Conservation (phyloP, 2,888 invertebrate genomes). For the Thereva unica region DNA sequence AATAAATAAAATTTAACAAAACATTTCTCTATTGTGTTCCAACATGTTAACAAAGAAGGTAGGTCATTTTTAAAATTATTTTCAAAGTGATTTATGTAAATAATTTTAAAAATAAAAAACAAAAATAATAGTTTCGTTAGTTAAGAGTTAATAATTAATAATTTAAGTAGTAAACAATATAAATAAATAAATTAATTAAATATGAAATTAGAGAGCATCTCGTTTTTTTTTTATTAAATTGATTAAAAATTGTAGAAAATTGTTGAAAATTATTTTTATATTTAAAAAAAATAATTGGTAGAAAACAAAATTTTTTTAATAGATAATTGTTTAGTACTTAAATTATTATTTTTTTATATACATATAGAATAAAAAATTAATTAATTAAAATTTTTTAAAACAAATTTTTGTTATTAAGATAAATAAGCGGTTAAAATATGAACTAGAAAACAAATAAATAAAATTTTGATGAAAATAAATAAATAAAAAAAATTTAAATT, state of each 20-base stretch:
- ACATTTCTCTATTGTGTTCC: no score
- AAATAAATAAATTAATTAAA: no score
- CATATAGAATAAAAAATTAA: not conserved
- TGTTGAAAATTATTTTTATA: no score
- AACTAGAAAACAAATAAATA: not conserved
- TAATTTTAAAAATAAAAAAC: not conserved
- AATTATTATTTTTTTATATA: constrained; percentile 2
- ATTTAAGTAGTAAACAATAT: constrained; percentile 29
- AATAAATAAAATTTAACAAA: no score
- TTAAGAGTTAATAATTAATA: constrained; percentile 5
- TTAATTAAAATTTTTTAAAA: not conserved
- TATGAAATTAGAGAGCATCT: constrained; percentile 1
- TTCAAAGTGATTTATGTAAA: no score
- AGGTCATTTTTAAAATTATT: no score
- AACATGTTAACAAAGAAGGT: no score
- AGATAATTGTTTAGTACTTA: constrained; percentile 37
- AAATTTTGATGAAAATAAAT: no score
- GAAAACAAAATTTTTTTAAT: no score
- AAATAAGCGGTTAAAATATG: constrained; percentile 32
- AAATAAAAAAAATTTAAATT: no score
- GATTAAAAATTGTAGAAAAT: not conserved
- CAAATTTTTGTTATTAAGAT: not conserved
- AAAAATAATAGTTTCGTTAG: constrained; percentile 24
- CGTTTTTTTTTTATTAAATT: not conserved
- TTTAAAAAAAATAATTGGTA: no score